Evolutionary conservation across 23 tunicate species (phyloP).

Genomic region (Oikopleura vanhoeffeni): DNA sequence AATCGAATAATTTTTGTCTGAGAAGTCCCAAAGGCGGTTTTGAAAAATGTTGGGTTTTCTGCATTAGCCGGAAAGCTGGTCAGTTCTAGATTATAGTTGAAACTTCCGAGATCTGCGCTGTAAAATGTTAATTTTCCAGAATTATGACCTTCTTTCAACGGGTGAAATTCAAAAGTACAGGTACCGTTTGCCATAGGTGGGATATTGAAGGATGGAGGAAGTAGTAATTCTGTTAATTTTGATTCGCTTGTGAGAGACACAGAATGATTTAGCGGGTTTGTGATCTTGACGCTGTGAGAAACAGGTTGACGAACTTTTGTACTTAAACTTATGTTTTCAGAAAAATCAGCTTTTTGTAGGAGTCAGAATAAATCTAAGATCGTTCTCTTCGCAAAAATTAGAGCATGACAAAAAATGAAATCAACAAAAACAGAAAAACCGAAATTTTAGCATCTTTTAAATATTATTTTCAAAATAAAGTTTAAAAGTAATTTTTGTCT

Average conservation of each 20-base stretch:
- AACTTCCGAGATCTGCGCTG: constrained; percentile 47
- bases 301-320: constrained; percentile 62
- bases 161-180: constrained; percentile 27
- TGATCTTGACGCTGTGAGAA: constrained; percentile 35
- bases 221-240: constrained; percentile 54
- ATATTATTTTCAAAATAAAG: too few relatives aligned
- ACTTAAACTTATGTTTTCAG: constrained; percentile 38
- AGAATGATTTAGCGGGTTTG: constrained; percentile 49
- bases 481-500: too few relatives aligned
- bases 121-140: constrained; percentile 33
- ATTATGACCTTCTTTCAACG: constrained; percentile 50
- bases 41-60: constrained; percentile 47
- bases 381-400: too few relatives aligned
- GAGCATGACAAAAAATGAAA: too few relatives aligned
- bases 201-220: constrained; percentile 64
- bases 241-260: constrained; percentile 66
- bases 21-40: constrained; percentile 28
- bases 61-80: constrained; percentile 40
- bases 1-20: constrained; percentile 45
- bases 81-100: constrained; percentile 45
- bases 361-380: too few relatives aligned
- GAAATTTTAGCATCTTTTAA: too few relatives aligned
- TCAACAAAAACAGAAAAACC: too few relatives aligned
- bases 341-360: too few relatives aligned
- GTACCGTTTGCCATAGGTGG: constrained; percentile 21